Evolutionary conservation across 2,113 vertebrate genomes (phyloP).

Genomic region (Progne subis): DNA sequence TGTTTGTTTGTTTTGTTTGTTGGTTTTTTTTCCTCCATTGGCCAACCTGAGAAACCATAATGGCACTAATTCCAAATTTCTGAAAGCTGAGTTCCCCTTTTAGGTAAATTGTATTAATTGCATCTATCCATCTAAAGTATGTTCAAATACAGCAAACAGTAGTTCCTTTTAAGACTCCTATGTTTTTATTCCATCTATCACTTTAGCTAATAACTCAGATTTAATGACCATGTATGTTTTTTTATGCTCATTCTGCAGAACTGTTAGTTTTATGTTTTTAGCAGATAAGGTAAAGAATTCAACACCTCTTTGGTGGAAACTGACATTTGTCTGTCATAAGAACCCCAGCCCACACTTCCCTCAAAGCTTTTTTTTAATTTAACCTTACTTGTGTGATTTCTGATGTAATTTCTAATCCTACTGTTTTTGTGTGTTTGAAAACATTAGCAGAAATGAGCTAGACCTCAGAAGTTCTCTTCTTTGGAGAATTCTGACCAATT

Average conservation of each 20-base stretch:
- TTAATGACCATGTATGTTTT: background rate
- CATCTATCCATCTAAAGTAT: background rate
- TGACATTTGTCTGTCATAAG: background rate
- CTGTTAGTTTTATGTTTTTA: background rate
- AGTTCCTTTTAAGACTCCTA: rapidly evolving
- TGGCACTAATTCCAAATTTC: background rate
- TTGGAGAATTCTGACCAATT: background rate
- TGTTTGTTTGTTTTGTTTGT: too few species aligned
- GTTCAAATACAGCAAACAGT: background rate
- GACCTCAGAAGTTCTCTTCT: background rate
- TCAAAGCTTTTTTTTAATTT: background rate
- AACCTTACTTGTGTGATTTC: background rate
- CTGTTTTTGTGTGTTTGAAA: background rate
- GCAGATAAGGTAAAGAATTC: background rate
- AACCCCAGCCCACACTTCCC: background rate
- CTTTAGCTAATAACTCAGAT: background rate
- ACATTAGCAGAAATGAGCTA: background rate
- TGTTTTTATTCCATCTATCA: background rate
- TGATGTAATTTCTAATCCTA: background rate
- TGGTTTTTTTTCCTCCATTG: background rate
- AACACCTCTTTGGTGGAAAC: background rate
- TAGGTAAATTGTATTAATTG: background rate
- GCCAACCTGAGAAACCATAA: background rate
- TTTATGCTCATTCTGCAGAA: background rate
- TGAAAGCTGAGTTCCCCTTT: background rate